A percentile compares a stretch with the other conserved stretches of the same genome.
phyloP scores from a whole-genome alignment of 2,113 vertebrate genomes.

The Cephalopholis sonnerati region DNA sequence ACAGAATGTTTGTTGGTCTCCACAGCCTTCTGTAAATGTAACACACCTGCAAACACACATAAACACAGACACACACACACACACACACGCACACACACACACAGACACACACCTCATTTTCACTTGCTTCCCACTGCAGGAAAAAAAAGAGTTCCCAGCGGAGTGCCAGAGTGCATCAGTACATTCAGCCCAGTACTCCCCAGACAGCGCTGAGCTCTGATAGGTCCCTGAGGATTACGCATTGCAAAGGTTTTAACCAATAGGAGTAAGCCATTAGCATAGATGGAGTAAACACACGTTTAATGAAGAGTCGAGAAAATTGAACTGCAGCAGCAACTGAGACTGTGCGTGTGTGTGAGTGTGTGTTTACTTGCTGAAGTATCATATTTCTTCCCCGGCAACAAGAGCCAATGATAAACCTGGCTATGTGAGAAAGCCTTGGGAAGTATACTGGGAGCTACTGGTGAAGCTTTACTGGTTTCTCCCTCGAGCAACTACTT shows the following conservation, averaged over 20 bases:
- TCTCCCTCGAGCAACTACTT: neutral
- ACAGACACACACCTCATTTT: constrained; percentile 22
- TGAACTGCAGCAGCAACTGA: neutral
- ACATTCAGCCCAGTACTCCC: constrained; percentile 46
- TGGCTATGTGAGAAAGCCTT: neutral
- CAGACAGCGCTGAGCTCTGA: constrained; percentile 53
- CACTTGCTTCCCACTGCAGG: constrained; percentile 13
- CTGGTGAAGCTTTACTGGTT: constrained; percentile 34
- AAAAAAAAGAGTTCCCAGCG: constrained; percentile 17
- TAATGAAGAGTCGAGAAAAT: constrained; percentile 31
- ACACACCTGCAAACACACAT: constrained; percentile 1
- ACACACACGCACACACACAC: constrained; percentile 9
- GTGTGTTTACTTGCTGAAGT: neutral
- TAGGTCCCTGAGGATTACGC: constrained; percentile 57
- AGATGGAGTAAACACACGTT: constrained; percentile 31
- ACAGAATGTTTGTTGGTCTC: neutral
- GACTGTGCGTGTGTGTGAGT: neutral
- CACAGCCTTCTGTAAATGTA: neutral
- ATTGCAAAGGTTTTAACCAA: constrained; percentile 45
- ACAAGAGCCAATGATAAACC: neutral
- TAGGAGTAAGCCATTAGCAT: constrained; percentile 41
- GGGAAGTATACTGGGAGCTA: constrained; percentile 20
- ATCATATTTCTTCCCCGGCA: constrained; percentile 24
- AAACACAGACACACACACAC: constrained; percentile 8
- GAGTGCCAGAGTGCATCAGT: constrained; percentile 54